A percentile compares a stretch with the other conserved stretches of the same genome.
These are phyloP conservation scores for Lepidotrigona ventralis DNA, from an alignment of 1,140 invertebrate genomes.

Conservation along the genomic window DNA sequence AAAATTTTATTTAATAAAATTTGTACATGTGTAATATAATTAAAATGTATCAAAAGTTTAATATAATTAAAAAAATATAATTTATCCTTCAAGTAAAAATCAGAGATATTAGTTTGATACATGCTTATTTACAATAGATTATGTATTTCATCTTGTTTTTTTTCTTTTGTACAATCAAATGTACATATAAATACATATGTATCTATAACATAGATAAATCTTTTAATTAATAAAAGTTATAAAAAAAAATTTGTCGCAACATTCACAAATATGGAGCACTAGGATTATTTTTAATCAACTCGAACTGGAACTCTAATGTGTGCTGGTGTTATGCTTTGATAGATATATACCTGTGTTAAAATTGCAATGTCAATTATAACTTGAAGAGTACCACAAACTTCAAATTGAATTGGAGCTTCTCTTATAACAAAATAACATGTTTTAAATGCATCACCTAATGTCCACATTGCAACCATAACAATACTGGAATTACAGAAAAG, in stretches of 20 bases:
- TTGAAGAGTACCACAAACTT: constrained; percentile 96
- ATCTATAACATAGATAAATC: constrained; percentile 1
- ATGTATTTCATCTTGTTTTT: not conserved
- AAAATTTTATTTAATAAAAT: constrained; percentile 34
- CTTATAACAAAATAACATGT: constrained; percentile 96
- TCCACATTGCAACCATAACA: constrained; percentile 98
- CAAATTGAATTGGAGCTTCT: constrained; percentile 96
- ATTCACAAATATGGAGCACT: not conserved
- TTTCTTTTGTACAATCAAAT: not conserved
- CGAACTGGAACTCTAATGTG: constrained; percentile 55
- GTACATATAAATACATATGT: constrained; percentile 1
- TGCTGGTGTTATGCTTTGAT: constrained; percentile 64
- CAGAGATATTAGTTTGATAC: not conserved
- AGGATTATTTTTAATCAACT: constrained; percentile 53
- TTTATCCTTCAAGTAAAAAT: not conserved
- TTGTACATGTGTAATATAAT: constrained; percentile 5
- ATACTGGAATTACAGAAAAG: constrained; percentile 82
- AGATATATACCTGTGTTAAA: constrained; percentile 87
- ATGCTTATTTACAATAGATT: constrained; percentile 1
- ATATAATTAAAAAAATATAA: constrained; percentile 23
- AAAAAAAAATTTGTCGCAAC: not conserved
- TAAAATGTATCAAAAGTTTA: constrained; percentile 12
- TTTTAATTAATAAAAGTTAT: not conserved
- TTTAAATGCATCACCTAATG: constrained; percentile 96
- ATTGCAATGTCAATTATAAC: constrained; percentile 92